Conservation (phyloP, 2,113 vertebrate genomes). For the Stegostoma tigrinum region DNA sequence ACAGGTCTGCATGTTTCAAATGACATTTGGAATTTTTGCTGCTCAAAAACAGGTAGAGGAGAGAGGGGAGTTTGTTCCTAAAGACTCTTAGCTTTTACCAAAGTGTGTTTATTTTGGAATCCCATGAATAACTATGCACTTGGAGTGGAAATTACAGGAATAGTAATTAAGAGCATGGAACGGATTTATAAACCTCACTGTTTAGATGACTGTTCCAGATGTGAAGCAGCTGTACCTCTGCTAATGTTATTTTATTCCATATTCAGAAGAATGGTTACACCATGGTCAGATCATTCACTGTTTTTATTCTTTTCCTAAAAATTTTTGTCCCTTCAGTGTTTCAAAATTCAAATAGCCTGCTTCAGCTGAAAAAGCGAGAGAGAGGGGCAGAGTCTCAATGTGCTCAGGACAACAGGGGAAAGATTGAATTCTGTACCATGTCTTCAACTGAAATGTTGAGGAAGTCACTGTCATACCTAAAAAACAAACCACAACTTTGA, state of each 20-base stretch:
- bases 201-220: constrained; percentile 76
- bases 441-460: neutral
- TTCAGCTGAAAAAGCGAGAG: neutral
- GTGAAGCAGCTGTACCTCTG: constrained; percentile 64
- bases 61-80: constrained; percentile 34
- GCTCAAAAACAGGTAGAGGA: constrained; percentile 35
- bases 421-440: neutral
- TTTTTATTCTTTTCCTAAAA: neutral
- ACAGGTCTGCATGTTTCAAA: constrained; percentile 37
- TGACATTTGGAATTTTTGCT: constrained; percentile 33
- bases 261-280: neutral
- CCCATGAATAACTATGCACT: constrained; percentile 66
- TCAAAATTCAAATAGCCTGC: neutral
- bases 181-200: constrained; percentile 65
- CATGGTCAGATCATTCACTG: neutral
- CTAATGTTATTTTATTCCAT: constrained; percentile 32
- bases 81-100: constrained; percentile 43
- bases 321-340: neutral
- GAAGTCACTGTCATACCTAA: neutral
- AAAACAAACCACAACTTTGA: neutral
- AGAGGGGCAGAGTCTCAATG: too few species aligned
- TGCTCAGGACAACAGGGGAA: neutral
- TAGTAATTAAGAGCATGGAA: constrained; percentile 76
- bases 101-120: constrained; percentile 57
- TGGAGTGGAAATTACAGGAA: constrained; percentile 73